phyloP scores from a whole-genome alignment of 2,797 vertebrate species.

The Pipistrellus pygmaeus region DNA sequence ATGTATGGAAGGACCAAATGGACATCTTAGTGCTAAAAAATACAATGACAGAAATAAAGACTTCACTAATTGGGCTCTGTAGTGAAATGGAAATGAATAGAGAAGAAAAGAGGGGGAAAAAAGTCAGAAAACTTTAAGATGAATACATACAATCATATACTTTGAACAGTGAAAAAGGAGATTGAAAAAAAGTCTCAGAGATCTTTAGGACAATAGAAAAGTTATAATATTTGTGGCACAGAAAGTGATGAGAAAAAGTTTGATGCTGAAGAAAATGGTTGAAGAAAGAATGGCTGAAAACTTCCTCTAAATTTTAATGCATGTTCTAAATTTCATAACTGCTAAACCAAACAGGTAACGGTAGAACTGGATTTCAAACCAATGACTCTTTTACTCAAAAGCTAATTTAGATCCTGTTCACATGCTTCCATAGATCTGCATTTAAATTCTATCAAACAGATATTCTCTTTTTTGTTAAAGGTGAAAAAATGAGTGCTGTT shows the following conservation, averaged over 20 bases:
- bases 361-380: not conserved
- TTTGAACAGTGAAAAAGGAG: not conserved
- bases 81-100: not conserved
- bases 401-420: not conserved
- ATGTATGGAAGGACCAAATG: not conserved
- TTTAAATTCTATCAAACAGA: constrained; percentile 22
- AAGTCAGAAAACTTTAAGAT: not conserved
- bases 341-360: not conserved
- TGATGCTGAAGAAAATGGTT: not conserved
- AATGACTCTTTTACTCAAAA: not conserved
- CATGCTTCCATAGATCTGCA: not conserved
- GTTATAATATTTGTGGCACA: not conserved
- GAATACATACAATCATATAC: not conserved
- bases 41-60: not conserved
- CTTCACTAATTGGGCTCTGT: not conserved
- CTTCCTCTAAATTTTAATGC: not conserved
- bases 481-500: not conserved
- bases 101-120: not conserved
- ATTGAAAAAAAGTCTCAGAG: not conserved
- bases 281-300: not conserved
- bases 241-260: not conserved
- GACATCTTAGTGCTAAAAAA: not conserved
- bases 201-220: not conserved
- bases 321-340: not conserved
- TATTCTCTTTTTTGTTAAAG: constrained; percentile 9